A percentile compares a stretch with the other conserved stretches of the same genome.
phyloP scores from a whole-genome alignment of 1,140 invertebrate genomes.

The Hycleus cichorii region DNA sequence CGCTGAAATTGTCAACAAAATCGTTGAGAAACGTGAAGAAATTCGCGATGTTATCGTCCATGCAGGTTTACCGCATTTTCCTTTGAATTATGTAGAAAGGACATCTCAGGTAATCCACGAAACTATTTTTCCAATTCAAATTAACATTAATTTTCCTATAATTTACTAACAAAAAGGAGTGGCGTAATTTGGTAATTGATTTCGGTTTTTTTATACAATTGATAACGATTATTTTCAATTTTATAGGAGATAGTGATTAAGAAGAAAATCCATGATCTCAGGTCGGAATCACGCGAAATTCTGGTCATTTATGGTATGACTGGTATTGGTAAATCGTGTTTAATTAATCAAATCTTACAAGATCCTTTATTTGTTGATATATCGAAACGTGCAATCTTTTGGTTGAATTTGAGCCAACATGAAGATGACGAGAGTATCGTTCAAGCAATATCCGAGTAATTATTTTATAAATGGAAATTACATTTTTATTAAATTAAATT shows the following conservation, averaged over 20 bases:
- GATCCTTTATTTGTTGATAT: conserved; percentile 12
- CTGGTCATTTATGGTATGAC: conserved; percentile 22
- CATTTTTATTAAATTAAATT: not conserved
- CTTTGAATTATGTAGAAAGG: conserved; percentile 21
- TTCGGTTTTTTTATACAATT: no score
- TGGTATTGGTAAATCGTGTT: conserved; percentile 24
- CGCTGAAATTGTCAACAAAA: not conserved
- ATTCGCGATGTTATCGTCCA: not conserved
- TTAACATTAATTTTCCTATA: conserved; percentile 1
- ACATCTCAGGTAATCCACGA: conserved; percentile 10
- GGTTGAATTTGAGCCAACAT: conserved; percentile 23
- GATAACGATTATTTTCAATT: not conserved
- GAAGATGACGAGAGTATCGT: conserved; percentile 6
- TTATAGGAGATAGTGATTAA: conserved; percentile 15
- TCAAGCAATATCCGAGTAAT: conserved; percentile 18
- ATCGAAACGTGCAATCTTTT: conserved; percentile 19
- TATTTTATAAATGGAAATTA: not conserved
- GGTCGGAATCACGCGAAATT: conserved; percentile 1
- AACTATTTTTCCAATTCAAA: not conserved
- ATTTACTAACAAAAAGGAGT: conserved; percentile 7
- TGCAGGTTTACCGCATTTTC: conserved; percentile 20
- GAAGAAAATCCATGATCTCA: conserved; percentile 5
- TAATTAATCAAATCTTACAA: conserved; percentile 21
- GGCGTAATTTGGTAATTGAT: conserved; percentile 3
- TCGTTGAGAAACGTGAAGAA: conserved; percentile 1